A percentile compares a stretch with the other conserved stretches of the same genome.
Conservation (phyloP, 2,888 invertebrate species). For the Campoplex capitator region DNA sequence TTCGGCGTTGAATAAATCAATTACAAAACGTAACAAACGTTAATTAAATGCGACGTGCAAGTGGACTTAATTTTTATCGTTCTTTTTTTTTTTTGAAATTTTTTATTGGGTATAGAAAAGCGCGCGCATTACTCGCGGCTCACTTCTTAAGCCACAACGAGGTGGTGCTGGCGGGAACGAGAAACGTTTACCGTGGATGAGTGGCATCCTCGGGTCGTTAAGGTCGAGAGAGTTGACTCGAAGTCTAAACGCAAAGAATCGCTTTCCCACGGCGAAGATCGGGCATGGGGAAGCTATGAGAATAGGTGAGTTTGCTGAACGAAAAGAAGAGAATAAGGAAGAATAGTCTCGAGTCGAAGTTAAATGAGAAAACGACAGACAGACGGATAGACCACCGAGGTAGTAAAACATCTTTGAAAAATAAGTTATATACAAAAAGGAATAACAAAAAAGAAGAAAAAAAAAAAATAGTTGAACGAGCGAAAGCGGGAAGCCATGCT, state of each 20-base stretch:
- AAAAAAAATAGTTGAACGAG: background rate
- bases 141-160: constrained; percentile 35
- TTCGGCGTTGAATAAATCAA: constrained; percentile 54
- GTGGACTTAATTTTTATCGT: constrained; percentile 33
- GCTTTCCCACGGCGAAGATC: constrained; percentile 62
- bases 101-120: constrained; percentile 33
- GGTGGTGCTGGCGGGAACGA: constrained; percentile 17
- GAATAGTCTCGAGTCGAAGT: constrained; percentile 29
- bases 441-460: constrained; percentile 1
- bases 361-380: constrained; percentile 50
- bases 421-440: background rate
- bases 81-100: background rate
- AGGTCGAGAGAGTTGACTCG: constrained; percentile 64
- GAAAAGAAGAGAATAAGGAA: constrained; percentile 33
- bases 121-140: constrained; percentile 27
- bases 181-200: constrained; percentile 55
- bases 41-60: constrained; percentile 52
- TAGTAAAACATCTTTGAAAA: constrained; percentile 37
- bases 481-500: constrained; percentile 23
- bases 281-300: constrained; percentile 38
- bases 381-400: constrained; percentile 43
- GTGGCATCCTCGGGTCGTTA: constrained; percentile 62
- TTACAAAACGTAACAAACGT: constrained; percentile 10
- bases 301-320: constrained; percentile 28
- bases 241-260: constrained; percentile 62